Base-by-base conservation (phyloP, 2,888 invertebrate genomes). In the Alviniconcha strummeri region DNA sequence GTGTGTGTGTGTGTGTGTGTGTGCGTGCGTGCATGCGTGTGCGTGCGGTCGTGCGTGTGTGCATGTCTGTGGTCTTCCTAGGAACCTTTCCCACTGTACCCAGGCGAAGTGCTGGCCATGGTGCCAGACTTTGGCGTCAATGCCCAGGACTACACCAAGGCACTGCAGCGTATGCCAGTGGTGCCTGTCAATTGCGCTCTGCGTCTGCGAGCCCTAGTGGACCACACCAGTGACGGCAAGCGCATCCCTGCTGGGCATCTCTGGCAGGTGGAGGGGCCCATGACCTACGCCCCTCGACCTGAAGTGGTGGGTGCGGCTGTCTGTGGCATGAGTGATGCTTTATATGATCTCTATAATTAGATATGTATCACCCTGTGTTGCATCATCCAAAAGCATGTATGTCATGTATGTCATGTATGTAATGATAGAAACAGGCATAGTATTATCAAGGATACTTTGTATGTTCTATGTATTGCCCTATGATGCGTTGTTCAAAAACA, bases 21-120 rank as follows among this genome's bases (percentile, higher is more conserved):
- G n/a, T n/a, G 36, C 36, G 36, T 36, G 36, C 36, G 36, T 36
- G 36, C 19, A 19, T 71, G n/a, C 19, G 4, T 71, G 71, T 71
- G n/a, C 5, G 71, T 9, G n/a, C 6, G 55, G 55, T 55, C 52
- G 3, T 36, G 36, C 36, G 3, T 36, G 36, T 7, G 8, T 55
- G 56, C 15, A 52, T 76, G 7, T 52, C 76, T 76, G 64, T 64
- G 64, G 15, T 64, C 15, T 69, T 13, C n/a, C 4, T 84, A 92
- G 90, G 91, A 91, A 82, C 93, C 93, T 71, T 93, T 92, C 85
- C 90, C 92, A 52, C 87, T 93, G 15, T 93, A 91, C 85, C 93
- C 93, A 19, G 93, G 93, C 4, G 93, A 93, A 85, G 77, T 74
- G n/a, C 85, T 93, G 52, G 85, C 86, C n/a, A 88, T 86, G n/a